Evolutionary conservation across 2,113 vertebrate genomes (phyloP).

Genomic region (Pardalotus punctatus): DNA sequence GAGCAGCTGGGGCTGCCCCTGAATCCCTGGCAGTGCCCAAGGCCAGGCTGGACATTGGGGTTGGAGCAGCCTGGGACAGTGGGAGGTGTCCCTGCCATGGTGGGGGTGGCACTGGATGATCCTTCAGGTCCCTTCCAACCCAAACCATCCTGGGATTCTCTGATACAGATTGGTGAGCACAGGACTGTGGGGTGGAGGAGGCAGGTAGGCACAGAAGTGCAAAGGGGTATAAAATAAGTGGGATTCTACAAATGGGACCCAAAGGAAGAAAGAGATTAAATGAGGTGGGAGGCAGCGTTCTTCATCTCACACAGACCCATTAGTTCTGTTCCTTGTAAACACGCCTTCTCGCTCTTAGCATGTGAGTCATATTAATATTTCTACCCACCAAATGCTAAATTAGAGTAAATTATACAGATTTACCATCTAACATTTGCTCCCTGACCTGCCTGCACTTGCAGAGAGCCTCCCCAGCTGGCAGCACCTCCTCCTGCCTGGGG

Average conservation of each 20-base stretch:
- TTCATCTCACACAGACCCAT: background rate
- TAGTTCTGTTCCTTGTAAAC: slow-evolving; percentile 1
- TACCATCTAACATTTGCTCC: background rate
- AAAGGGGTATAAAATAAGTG: background rate
- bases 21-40: background rate
- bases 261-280: background rate
- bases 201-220: background rate
- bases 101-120: background rate
- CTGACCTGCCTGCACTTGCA: background rate
- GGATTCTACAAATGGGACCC: background rate
- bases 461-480: background rate
- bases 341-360: background rate
- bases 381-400: slow-evolving; percentile 24
- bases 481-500: background rate
- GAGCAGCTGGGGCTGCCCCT: background rate
- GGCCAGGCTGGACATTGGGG: accelerated
- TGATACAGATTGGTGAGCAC: accelerated
- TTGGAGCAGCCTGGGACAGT: background rate
- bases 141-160: background rate
- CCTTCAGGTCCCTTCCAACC: background rate
- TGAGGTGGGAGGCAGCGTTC: background rate
- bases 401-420: background rate
- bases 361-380: slow-evolving; percentile 6
- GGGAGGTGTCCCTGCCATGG: background rate
- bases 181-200: background rate